Evolutionary conservation across 1,140 invertebrate genomes (phyloP).

Genomic region (Maconellicoccus hirsutus): DNA sequence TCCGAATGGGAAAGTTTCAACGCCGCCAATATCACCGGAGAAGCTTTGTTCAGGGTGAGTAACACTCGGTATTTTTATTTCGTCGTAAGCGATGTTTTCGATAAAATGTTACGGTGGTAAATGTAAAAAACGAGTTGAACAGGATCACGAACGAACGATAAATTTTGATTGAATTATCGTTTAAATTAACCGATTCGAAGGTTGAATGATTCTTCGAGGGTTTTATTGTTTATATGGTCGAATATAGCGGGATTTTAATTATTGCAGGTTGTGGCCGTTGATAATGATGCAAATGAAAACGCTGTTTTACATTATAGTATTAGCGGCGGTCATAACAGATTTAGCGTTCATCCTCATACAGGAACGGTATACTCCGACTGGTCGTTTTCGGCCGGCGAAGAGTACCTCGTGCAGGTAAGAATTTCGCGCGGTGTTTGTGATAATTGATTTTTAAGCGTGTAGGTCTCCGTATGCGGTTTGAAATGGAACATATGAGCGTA

Average conservation of each 20-base stretch:
- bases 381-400: constrained; percentile 54
- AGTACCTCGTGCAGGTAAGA: constrained; percentile 66
- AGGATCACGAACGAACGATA: no score
- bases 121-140: no score
- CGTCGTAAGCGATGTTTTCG: no score
- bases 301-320: constrained; percentile 67
- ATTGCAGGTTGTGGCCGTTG: constrained; percentile 66
- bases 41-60: constrained; percentile 31
- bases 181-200: no score
- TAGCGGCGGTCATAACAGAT: constrained; percentile 55
- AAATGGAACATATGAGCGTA: no score
- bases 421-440: no score
- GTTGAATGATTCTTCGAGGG: background rate
- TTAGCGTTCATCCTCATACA: constrained; percentile 64
- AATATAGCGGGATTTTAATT: constrained; percentile 14
- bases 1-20: constrained; percentile 43
- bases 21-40: constrained; percentile 29
- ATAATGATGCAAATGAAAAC: constrained; percentile 70
- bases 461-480: no score
- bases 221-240: background rate
- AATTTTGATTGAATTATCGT: no score
- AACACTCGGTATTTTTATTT: background rate
- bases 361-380: constrained; percentile 62
- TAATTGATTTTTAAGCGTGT: no score
- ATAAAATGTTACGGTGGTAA: no score